Percentiles rank a stretch among this genome's conserved stretches.
phyloP scores from a whole-genome alignment of 23 tunicate genomes.

The Halocynthia roretzi region DNA sequence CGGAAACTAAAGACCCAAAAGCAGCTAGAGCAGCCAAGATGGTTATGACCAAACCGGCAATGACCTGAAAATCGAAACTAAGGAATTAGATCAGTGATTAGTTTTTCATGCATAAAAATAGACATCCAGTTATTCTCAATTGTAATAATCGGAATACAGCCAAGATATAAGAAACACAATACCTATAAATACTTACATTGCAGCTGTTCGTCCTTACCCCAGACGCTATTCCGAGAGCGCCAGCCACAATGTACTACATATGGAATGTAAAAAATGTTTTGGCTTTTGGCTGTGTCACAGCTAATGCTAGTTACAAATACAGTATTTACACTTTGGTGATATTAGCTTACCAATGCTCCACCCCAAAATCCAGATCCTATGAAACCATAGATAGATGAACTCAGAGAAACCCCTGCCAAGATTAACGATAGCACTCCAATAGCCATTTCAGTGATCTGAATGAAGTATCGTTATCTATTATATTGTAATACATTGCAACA shows the following conservation, averaged over 20 bases:
- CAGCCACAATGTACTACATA: not conserved
- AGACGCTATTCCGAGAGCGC: slow-evolving; percentile 1
- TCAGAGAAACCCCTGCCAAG: not conserved
- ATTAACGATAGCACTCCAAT: not conserved
- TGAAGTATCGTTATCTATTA: not conserved
- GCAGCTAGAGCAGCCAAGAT: not conserved
- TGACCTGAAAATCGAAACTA: not conserved
- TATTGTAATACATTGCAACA: too few species aligned
- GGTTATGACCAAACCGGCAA: slow-evolving; percentile 2
- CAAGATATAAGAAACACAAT: too few species aligned
- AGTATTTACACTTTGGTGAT: not conserved
- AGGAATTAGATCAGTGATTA: not conserved
- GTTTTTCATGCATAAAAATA: too few species aligned
- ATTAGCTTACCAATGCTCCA: not conserved
- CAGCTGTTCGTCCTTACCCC: not conserved
- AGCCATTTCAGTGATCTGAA: not conserved
- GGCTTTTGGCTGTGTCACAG: not conserved
- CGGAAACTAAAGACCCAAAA: not conserved
- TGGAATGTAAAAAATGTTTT: not conserved
- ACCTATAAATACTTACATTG: not conserved
- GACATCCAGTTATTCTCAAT: not conserved
- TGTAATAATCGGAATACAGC: not conserved
- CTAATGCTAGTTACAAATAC: not conserved
- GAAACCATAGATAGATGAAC: not conserved
- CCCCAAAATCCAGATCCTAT: slow-evolving; percentile 8